Conservation (phyloP, 30 jellyfish, hydroid and myxozoan species). For the Hydractinia symbiolongicarpus region DNA sequence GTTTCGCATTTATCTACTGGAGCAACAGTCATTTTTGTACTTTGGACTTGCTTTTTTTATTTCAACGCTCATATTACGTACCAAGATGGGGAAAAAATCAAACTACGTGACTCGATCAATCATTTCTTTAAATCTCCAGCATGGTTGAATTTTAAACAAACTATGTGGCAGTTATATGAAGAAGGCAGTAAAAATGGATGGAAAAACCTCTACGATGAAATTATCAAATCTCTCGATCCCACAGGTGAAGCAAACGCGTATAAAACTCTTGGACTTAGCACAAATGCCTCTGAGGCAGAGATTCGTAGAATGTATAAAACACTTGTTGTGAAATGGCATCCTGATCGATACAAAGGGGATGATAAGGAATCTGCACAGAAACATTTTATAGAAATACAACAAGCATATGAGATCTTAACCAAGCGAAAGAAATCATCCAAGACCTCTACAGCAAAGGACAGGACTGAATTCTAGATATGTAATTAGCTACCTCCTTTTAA, state of each 20-base stretch:
- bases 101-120: constrained; percentile 66
- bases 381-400: constrained; percentile 80
- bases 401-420: constrained; percentile 69
- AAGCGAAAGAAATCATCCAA: constrained; percentile 9
- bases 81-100: constrained; percentile 88
- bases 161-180: constrained; percentile 78
- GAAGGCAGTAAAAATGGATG: constrained; percentile 74
- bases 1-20: constrained; percentile 51
- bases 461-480: constrained; percentile 15
- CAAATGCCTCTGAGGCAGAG: constrained; percentile 77
- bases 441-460: background rate
- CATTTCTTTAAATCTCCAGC: constrained; percentile 96
- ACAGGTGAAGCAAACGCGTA: constrained; percentile 88
- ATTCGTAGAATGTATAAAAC: constrained; percentile 57
- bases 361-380: constrained; percentile 58
- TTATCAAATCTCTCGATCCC: constrained; percentile 86
- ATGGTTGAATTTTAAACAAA: constrained; percentile 81
- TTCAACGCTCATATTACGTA: constrained; percentile 83
- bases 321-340: constrained; percentile 91
- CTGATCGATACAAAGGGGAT: constrained; percentile 71
- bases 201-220: constrained; percentile 76
- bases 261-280: constrained; percentile 66
- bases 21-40: constrained; percentile 48
- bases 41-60: constrained; percentile 78
- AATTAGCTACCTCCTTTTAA: background rate